Conservation (phyloP, 2,113 vertebrate species). For the Chionis minor region DNA sequence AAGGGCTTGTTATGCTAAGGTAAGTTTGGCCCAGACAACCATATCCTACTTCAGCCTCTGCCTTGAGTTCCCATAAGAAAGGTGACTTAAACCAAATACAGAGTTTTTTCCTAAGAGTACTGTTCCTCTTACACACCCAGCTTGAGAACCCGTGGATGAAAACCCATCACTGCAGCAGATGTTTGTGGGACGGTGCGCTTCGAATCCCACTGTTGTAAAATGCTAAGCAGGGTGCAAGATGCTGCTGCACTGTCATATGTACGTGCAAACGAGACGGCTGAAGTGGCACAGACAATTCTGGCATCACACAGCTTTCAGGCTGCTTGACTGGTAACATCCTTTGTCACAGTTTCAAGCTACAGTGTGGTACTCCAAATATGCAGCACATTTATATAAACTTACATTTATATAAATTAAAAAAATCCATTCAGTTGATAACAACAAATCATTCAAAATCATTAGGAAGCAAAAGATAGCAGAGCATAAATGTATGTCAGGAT, state of each 20-base stretch:
- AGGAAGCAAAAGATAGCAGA: background rate
- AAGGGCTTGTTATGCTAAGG: background rate
- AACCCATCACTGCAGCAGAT: background rate
- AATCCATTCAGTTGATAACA: background rate
- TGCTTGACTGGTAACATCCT: background rate
- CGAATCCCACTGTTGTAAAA: background rate
- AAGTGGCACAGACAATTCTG: background rate
- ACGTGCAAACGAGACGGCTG: fast-evolving
- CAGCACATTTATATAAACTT: background rate
- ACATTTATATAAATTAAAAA: background rate
- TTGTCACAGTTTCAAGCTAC: background rate
- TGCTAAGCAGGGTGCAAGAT: background rate
- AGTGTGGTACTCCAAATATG: background rate
- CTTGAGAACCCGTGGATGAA: background rate
- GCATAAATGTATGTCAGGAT: background rate
- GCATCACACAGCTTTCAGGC: background rate
- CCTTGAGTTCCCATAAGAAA: background rate
- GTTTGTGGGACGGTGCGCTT: background rate
- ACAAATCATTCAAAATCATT: background rate
- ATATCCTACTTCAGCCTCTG: background rate
- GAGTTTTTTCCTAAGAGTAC: background rate
- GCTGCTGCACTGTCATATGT: background rate
- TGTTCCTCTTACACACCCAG: fast-evolving
- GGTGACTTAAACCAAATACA: fast-evolving
- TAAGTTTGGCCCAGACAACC: background rate